Percentiles rank a stretch among this genome's conserved stretches.
Conservation (phyloP, 2,888 invertebrate genomes). For the Hecatera dysodea region DNA sequence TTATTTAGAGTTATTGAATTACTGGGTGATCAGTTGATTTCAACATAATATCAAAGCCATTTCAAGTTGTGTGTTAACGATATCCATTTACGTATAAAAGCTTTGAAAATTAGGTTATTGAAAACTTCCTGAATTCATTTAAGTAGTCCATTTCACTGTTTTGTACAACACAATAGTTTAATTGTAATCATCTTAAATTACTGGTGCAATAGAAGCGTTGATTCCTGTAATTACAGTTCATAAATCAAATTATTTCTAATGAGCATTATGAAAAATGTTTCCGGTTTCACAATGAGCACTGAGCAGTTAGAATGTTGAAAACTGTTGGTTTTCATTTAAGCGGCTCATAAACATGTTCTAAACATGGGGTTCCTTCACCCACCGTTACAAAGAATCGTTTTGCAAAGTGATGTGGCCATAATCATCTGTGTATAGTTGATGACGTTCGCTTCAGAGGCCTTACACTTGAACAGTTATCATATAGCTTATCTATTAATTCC, state of each 20-base stretch:
- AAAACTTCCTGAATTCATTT: conserved; percentile 1
- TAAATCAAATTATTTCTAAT: conserved; percentile 51
- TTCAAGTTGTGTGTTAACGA: conserved; percentile 1
- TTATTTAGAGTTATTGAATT: conserved; percentile 2
- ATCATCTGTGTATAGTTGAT: conserved; percentile 14
- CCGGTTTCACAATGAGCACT: conserved; percentile 42
- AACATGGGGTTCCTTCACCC: conserved; percentile 29
- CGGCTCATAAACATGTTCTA: conserved; percentile 17
- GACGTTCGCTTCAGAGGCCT: conserved; percentile 14
- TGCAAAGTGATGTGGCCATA: conserved; percentile 20
- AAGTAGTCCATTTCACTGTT: conserved; percentile 16
- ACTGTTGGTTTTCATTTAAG: conserved; percentile 16
- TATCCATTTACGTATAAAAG: background rate
- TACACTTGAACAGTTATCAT: conserved; percentile 1
- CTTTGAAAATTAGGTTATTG: background rate
- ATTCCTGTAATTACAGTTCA: conserved; percentile 51
- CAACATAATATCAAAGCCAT: background rate
- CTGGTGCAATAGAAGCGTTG: conserved; percentile 20
- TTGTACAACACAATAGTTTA: conserved; percentile 28
- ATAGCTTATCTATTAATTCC: background rate
- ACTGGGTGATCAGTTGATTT: background rate
- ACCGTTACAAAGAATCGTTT: conserved; percentile 38
- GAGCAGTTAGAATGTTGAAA: conserved; percentile 33
- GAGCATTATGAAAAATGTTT: conserved; percentile 50
- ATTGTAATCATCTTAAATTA: conserved; percentile 32